phyloP scores from a whole-genome alignment of 2,797 vertebrate genomes.

The Apodemus agrarius region DNA sequence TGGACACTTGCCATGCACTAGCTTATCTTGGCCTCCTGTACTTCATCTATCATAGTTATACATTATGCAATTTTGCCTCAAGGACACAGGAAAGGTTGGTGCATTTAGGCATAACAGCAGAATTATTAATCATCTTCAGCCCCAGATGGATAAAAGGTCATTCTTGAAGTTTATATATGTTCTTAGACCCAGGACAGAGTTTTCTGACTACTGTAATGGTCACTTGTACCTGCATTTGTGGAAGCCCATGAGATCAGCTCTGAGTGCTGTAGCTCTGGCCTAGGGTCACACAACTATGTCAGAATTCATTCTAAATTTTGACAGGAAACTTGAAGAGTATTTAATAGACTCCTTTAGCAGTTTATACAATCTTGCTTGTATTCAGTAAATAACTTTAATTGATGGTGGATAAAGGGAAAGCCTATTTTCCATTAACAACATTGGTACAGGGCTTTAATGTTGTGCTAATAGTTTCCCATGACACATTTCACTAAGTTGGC shows the following conservation, averaged over 20 bases:
- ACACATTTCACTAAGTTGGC: neutral
- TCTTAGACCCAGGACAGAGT: neutral
- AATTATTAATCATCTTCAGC: constrained; percentile 8
- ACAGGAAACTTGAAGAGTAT: neutral
- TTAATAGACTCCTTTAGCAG: neutral
- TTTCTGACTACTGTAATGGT: neutral
- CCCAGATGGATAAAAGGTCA: neutral
- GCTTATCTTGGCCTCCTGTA: neutral
- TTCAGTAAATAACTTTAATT: neutral
- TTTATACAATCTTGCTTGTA: neutral
- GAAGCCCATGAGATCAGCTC: neutral
- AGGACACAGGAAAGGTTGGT: neutral
- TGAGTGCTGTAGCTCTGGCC: neutral
- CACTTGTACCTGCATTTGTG: neutral
- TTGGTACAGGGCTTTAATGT: neutral
- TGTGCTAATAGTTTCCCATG: neutral
- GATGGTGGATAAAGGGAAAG: neutral
- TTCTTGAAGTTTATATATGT: neutral
- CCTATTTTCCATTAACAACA: neutral
- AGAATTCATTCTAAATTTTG: constrained; percentile 14
- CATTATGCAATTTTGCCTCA: neutral
- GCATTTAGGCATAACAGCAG: neutral
- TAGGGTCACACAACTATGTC: neutral
- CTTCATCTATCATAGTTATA: constrained; percentile 13
- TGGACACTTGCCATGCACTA: neutral